Percentiles rank a stretch among this genome's conserved stretches.
phyloP scores from a whole-genome alignment of 2,797 vertebrate genomes.

The Cryptoprocta ferox region DNA sequence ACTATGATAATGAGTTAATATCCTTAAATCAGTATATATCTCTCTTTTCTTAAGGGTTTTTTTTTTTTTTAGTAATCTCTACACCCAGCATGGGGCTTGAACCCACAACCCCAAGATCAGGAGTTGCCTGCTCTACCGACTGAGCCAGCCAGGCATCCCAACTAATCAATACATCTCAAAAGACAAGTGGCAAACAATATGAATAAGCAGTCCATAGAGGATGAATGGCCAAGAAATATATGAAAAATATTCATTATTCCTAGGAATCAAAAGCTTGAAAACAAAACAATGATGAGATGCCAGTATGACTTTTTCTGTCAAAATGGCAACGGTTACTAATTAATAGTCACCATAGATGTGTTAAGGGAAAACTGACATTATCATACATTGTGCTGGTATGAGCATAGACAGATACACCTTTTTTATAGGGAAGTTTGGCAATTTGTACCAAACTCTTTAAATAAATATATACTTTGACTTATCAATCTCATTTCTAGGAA shows the following conservation, averaged over 20 bases:
- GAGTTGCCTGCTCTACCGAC: no score
- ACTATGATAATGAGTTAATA: neutral
- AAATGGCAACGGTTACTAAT: constrained; percentile 13
- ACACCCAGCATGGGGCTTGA: no score
- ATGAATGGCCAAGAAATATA: neutral
- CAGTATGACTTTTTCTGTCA: neutral
- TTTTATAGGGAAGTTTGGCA: constrained; percentile 3
- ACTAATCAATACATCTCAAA: neutral
- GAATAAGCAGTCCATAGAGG: neutral
- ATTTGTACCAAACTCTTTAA: constrained; percentile 24
- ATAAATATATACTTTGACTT: constrained; percentile 12
- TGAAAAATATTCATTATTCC: neutral
- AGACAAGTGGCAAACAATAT: neutral
- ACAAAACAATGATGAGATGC: neutral
- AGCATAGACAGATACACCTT: neutral
- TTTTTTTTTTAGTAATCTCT: no score
- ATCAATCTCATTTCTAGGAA: neutral
- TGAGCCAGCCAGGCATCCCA: neutral
- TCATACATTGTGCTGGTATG: neutral
- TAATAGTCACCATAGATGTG: neutral
- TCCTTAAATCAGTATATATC: neutral
- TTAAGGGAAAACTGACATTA: neutral
- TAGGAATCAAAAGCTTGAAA: constrained; percentile 25
- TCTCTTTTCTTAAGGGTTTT: no score
- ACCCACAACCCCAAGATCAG: no score